These are phyloP conservation scores for Prionace glauca DNA, from an alignment of 2,797 vertebrate genomes.

Conservation along the genomic window DNA sequence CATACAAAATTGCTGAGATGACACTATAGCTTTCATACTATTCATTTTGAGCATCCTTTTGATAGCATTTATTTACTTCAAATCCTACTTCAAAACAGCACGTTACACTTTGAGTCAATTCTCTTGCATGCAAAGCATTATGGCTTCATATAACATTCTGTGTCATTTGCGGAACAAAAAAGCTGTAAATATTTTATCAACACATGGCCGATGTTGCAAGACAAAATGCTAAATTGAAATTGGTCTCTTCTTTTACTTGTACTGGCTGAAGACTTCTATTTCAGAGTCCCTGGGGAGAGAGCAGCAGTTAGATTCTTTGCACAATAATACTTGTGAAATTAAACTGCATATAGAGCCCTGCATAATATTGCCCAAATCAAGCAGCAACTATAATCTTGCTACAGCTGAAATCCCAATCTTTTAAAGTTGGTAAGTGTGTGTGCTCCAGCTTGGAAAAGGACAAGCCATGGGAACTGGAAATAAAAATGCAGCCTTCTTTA, in stretches of 20 bases:
- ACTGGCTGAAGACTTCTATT: conserved; percentile 17
- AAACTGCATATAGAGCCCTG: background rate
- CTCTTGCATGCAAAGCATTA: conserved; percentile 35
- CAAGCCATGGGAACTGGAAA: background rate
- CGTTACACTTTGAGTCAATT: conserved; percentile 34
- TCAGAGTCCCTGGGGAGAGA: conserved; percentile 23
- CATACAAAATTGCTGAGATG: background rate
- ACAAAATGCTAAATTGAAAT: conserved; percentile 25
- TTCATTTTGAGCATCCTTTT: conserved; percentile 17
- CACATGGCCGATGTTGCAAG: conserved; percentile 23
- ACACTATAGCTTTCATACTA: background rate
- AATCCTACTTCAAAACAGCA: conserved; percentile 35
- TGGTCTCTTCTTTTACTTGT: conserved; percentile 12
- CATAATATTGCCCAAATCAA: background rate
- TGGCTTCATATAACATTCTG: conserved; percentile 36
- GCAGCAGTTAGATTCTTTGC: conserved; percentile 28
- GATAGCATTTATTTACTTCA: conserved; percentile 28
- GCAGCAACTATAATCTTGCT: background rate
- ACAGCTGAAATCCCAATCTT: background rate
- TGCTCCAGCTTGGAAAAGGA: background rate
- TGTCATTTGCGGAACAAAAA: conserved; percentile 29
- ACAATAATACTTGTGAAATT: conserved; percentile 9
- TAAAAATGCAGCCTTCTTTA: background rate
- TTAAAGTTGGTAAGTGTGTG: background rate
- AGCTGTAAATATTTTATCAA: conserved; percentile 39